Base-by-base conservation (phyloP, 2,113 vertebrate species). In the Notarius quadriscutis region DNA sequence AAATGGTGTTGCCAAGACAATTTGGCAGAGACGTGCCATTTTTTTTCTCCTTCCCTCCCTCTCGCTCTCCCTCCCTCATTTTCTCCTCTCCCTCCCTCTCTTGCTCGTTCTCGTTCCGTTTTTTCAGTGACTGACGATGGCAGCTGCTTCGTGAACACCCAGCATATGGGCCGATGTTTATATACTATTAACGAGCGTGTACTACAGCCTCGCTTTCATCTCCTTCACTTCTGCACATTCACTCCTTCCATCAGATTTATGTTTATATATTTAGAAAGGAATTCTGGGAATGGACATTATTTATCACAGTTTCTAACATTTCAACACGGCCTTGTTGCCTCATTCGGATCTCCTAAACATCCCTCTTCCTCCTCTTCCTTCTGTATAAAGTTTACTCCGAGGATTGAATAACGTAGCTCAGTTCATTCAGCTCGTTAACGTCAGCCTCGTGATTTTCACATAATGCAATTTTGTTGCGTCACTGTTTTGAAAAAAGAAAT, bases 1-100 rank as follows among this genome's bases (percentile, higher is more conserved):
- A 62, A 86, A 77, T 85, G 85, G 86, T 88, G 89, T 88, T 90
- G 89, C 89, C 89, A 90, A 87, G 89, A 84, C 87, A 85, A 88
- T 90, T 90, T 90, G 89, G 89, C 89, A 90, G 85, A 86, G 71
- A 79, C 62, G 80, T 86, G 79, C 77, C 65, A 1, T 60, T 74
- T 71, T 72, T 71, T 8, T 53, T 2, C 55, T n/a, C 83, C 27
- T 12, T 41, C 83, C 55, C 51, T 65, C 50, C 10, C 30, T 50
- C 55, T 48, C 34, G 48, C 55, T 58, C 69, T 41, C 69, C n/a
- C 71, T 62, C 55, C 11, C 84, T 60, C 30, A 8, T 65, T 84
- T 41, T 84, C 27, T 57, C 71, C 41, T 7, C 22, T 11, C 22
- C 72, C 41, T 20, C 14, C 48, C 80, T 81, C 78, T 18, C n/a